Evolutionary conservation across 2,113 vertebrate genomes (phyloP), one percentile per base, ranked within the genome.

Genomic region (Apteryx owenii): DNA sequence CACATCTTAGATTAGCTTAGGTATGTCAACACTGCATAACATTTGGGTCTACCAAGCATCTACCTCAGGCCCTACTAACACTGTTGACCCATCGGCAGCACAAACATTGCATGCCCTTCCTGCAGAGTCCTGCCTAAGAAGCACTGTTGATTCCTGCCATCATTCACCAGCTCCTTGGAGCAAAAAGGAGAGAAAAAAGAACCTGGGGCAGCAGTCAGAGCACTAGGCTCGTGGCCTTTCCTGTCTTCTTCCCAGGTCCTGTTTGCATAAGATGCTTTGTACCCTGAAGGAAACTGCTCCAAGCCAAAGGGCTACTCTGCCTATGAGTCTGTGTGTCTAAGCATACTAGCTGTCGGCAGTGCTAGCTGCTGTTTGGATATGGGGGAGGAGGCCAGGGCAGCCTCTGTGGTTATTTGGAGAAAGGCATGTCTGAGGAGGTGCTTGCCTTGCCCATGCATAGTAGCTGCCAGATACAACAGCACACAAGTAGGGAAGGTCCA

Each of bases 121-220:
- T n/a, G 58, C n/a, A 25, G 7, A 8, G 70, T 15, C 22, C 64
- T 53, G 40, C 5, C 15, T 50, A 70, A n/a, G 50, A 81, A 86
- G 50, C 25, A 14, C 26, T 81, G 62, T 85, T 85, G 81, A 70
- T 25, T 81, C 69, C 31, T 53, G 19, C 33, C 22, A 38, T 71
- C 33, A 53, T 38, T 36, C 31, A 78, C 20, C 38, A 83, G 38
- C 9, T 56, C 21, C 38, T 54, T 36, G 14, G 21, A 87, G 33
- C 29, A 94, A 83, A 83, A 79, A 50, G 29, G 9, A 61, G 73
- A 66, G 23, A 22, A 61, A 85, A 78, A 72, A 68, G 5, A 10
- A 86, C 8, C 19, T 2, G 6, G 17, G 38, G 9, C 28, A 36
- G 33, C 58, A 5, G 2, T 4, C 1, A 1, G 66, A 26, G 23